Base-by-base conservation (phyloP, 2,113 vertebrate species). In the Pangasianodon hypophthalmus region DNA sequence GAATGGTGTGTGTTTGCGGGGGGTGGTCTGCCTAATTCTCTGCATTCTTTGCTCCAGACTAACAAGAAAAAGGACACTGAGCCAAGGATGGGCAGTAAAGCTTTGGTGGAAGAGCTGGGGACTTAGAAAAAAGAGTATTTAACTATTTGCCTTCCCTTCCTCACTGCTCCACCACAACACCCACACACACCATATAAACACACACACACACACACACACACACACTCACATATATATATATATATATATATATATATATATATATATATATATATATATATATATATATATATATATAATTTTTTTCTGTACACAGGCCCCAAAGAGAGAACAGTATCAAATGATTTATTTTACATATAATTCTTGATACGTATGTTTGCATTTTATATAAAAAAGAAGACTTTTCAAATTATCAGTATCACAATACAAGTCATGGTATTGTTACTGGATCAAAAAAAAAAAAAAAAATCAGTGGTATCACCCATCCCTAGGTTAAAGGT, bases 401-500 rank as follows among this genome's bases (percentile, higher is more conserved):
- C 44, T 77, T 52, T 48, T 50, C 77, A 52, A n/a, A n/a, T 52
- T 13, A 52, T n/a, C 29, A 82, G 50, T 56, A 52, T 81, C 79
- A 8, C 48, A n/a, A 81, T 54, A 52, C 29, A 81, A 37, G 4
- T 2, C 26, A 48, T 14, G 29, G 26, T n/a, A 54, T 37, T 82
- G n/a, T 58, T 56, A 58, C 5, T 48, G 46, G 48, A 52, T 81
- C 79, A 52, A 54, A 81, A 81, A 52, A 29, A 52, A 54, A 81
- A 81, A 52, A 29, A 32, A 46, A 54, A 37, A 81, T 32, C 79
- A 52, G 32, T 58, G 52, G 4, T 41, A 58, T 84, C 19, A 58
- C 32, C 32, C 54, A 83, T 44, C 54, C 19, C 73, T 32, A 91
- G 87, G 90, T 75, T 89, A 92, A 90, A 91, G 92, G 88, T 88